A percentile compares a stretch with the other conserved stretches of the same genome.
Evolutionary conservation across 2,113 vertebrate genomes (phyloP).

Genomic region (Heloderma charlesbogerti): DNA sequence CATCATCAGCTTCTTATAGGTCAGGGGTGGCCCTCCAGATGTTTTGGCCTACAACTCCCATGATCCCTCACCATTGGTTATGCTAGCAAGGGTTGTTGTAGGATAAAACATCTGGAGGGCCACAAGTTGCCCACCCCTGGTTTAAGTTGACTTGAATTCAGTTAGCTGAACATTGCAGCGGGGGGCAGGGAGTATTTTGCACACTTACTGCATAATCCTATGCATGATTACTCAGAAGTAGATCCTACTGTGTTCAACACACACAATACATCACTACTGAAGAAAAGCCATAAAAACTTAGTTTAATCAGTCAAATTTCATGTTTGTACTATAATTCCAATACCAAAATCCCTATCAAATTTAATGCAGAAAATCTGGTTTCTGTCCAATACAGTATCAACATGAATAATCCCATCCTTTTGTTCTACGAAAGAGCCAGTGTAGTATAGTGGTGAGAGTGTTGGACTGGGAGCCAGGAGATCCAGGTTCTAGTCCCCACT

Average conservation of each 20-base stretch:
- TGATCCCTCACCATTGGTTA: no score
- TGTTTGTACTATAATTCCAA: neutral
- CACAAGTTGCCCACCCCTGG: no score
- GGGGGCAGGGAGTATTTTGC: neutral
- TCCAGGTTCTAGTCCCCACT: no score
- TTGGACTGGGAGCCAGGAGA: no score
- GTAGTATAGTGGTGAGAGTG: no score
- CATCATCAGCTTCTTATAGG: slow-evolving; percentile 32
- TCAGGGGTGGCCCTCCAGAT: no score
- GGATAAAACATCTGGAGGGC: no score
- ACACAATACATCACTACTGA: neutral
- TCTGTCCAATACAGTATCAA: neutral
- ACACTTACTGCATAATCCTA: neutral
- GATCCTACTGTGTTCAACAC: neutral
- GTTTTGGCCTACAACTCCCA: no score
- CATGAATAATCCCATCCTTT: neutral
- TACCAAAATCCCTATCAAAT: neutral
- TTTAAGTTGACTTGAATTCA: slow-evolving; percentile 67
- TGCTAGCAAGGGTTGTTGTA: no score
- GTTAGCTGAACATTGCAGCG: slow-evolving; percentile 54
- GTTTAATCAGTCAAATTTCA: neutral
- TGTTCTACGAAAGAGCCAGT: neutral
- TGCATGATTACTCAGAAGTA: neutral
- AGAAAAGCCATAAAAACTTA: neutral
- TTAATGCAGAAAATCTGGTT: neutral